Evolutionary conservation across 2,797 vertebrate species (phyloP), one percentile per base, ranked within the genome.

Genomic region (Labroides dimidiatus): DNA sequence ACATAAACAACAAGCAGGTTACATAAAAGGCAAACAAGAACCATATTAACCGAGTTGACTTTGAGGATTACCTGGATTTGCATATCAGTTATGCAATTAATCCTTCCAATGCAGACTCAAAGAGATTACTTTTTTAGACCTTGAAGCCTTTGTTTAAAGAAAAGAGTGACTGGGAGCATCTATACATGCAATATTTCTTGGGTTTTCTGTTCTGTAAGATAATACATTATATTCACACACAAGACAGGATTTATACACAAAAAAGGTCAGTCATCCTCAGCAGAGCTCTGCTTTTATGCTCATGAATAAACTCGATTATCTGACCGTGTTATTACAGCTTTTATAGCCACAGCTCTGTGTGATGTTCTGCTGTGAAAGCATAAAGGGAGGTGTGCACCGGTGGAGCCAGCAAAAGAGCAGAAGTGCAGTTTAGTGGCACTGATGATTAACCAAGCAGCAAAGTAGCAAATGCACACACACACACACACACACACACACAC

Each of bases 1-100:
- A 77, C 39, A 17, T 84, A 83, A 86, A 85, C 81, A 87, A 81
- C 64, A 76, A 77, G 63, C 78, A 73, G 84, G 81, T 87, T 89
- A 88, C 64, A 60, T 80, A 85, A 86, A 81, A 81, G 45, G 54
- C 62, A 84, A 85, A 85, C 69, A 77, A 70, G 66, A 65, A 61
- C 53, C 68, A 66, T 49, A 85, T 79, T 71, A 82, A 77, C 68
- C 10, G 27, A 69, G 55, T 73, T 80, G 78, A 84, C 76, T 82
- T 27, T 75, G 15, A 49, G 81, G 84, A 90, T 85, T 82, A 87
- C 53, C 24, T 17, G 27, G 30, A 77, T 88, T 87, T 85, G 68
- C 81, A 76, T 74, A 72, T 81, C 56, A 67, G 58, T 88, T 79
- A 78, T 62, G 72, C 53, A 84, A 84, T 81, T 53, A 73, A 82